Evolutionary conservation across 1,140 invertebrate genomes (phyloP).

Genomic region (Agrypnia vestita): DNA sequence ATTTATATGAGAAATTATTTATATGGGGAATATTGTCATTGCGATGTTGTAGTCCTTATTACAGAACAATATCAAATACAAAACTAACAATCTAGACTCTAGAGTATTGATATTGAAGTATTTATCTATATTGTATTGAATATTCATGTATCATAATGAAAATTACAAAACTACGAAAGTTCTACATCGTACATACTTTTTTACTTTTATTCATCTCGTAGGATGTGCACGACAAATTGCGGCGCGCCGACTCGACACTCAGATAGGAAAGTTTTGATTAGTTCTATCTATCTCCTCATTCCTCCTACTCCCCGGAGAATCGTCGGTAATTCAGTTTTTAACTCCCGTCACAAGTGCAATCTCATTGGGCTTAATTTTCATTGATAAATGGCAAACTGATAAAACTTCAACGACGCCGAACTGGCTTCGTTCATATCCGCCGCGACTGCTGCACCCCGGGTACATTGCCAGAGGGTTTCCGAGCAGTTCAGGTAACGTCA

Average conservation of each 20-base stretch:
- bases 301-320: conserved; percentile 36
- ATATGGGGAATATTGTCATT: no score
- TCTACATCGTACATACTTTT: no score
- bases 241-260: conserved; percentile 8
- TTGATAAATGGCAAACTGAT: conserved; percentile 51
- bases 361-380: conserved; percentile 53
- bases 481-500: conserved; percentile 4
- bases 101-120: no score
- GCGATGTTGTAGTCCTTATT: no score
- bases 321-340: conserved; percentile 53
- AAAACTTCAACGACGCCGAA: conserved; percentile 30
- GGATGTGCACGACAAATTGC: no score
- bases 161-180: no score
- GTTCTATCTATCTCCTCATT: conserved; percentile 40
- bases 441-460: conserved; percentile 10
- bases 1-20: no score
- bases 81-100: no score
- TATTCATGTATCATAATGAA: no score
- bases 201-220: no score
- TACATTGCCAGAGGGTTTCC: background rate
- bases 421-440: conserved; percentile 28
- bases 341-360: conserved; percentile 52
- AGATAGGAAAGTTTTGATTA: conserved; percentile 57
- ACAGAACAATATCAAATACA: no score
- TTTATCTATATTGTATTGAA: no score